Percentiles rank a stretch among this genome's conserved stretches.
phyloP scores from a whole-genome alignment of 1,140 invertebrate species.

The Zaprionus davidi region DNA sequence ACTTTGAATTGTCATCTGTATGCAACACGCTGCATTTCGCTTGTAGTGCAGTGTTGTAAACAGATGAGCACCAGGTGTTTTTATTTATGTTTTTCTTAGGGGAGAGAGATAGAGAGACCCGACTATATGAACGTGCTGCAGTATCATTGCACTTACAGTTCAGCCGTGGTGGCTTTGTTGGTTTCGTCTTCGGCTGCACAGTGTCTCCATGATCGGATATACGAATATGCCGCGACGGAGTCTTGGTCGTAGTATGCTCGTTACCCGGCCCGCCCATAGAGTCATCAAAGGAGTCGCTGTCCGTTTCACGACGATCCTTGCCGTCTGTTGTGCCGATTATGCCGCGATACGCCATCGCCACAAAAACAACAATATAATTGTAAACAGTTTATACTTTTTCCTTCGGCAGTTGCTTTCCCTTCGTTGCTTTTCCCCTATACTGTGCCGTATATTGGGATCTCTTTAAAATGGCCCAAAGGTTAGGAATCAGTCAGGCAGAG shows the following conservation, averaged over 20 bases:
- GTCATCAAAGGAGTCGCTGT: slow-evolving; percentile 56
- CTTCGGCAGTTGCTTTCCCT: not conserved
- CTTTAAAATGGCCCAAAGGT: not conserved
- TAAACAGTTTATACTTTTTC: not conserved
- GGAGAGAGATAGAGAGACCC: not conserved
- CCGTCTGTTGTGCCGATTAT: slow-evolving; percentile 50
- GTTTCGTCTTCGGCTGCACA: not conserved
- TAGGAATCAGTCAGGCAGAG: not conserved
- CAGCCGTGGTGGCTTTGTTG: not conserved
- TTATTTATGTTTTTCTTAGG: not conserved
- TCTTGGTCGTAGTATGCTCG: not conserved
- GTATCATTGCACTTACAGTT: not conserved
- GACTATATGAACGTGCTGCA: not conserved
- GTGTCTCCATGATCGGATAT: not conserved
- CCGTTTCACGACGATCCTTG: slow-evolving; percentile 8
- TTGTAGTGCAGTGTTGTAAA: slow-evolving; percentile 2
- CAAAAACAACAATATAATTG: not conserved
- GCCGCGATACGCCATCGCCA: slow-evolving; percentile 66
- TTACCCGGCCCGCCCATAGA: slow-evolving; percentile 7
- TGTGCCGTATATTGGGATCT: not conserved
- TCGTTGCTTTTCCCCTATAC: not conserved
- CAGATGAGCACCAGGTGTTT: not conserved
- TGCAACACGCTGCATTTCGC: not conserved
- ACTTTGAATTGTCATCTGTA: not conserved
- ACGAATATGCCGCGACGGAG: not conserved